A percentile compares a stretch with the other conserved stretches of the same genome.
phyloP scores from a whole-genome alignment of 2,797 vertebrate genomes.

The Tokudaia tokunoshimensis region DNA sequence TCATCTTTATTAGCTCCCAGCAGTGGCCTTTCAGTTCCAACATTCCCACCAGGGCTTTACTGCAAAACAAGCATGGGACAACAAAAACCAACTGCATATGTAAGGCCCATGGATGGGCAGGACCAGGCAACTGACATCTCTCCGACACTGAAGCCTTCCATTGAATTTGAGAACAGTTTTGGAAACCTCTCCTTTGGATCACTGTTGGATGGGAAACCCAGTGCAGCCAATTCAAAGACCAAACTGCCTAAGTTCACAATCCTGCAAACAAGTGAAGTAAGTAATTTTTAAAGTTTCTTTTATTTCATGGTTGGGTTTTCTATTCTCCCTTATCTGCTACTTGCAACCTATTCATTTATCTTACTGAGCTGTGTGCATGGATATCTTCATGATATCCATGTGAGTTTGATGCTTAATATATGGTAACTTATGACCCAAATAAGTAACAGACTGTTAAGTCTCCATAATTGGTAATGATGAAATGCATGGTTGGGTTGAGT shows the following conservation, averaged over 20 bases:
- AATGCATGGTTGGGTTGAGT: conserved; percentile 33
- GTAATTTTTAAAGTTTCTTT: conserved; percentile 82
- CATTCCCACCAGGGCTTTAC: conserved; percentile 93
- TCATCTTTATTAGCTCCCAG: conserved; percentile 93
- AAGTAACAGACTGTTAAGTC: conserved; percentile 38
- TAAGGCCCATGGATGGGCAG: conserved; percentile 96
- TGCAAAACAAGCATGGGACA: conserved; percentile 93
- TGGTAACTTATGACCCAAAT: conserved; percentile 57
- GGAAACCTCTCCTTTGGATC: conserved; percentile 92
- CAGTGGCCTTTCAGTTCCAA: conserved; percentile 92
- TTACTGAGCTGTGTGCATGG: conserved; percentile 1
- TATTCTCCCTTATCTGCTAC: conserved; percentile 15
- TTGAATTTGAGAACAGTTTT: conserved; percentile 94
- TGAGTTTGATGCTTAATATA: conserved; percentile 58
- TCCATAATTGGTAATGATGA: conserved; percentile 48
- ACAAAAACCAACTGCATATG: conserved; percentile 96
- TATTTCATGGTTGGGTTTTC: conserved; percentile 1
- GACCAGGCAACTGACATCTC: conserved; percentile 95
- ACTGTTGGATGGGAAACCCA: conserved; percentile 91
- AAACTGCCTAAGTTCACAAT: conserved; percentile 97
- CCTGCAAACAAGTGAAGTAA: conserved; percentile 95
- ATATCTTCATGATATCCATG: conserved; percentile 17
- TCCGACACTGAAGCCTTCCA: conserved; percentile 93
- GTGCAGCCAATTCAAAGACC: conserved; percentile 91
- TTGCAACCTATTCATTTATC: conserved; percentile 18